Evolutionary conservation across 2,888 invertebrate genomes (phyloP).

Genomic region (Camptogramma bilineatum): DNA sequence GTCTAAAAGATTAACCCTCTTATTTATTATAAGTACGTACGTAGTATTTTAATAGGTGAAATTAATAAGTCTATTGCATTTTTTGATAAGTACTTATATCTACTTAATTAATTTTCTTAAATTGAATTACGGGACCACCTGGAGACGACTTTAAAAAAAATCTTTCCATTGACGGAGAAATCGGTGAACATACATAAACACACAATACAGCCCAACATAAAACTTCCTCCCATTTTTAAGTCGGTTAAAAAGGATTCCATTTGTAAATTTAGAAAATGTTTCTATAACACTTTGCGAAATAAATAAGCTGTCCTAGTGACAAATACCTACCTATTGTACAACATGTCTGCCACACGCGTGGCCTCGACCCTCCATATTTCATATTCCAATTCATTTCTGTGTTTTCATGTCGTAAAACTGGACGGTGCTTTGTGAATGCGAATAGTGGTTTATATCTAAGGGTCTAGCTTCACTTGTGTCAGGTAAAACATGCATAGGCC

Average conservation of each 20-base stretch:
- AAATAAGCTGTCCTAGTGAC: conserved; percentile 25
- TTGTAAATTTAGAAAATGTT: conserved; percentile 10
- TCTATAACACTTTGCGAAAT: conserved; percentile 20
- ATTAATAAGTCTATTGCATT: too few species aligned
- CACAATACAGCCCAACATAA: too few species aligned
- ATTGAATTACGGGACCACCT: too few species aligned
- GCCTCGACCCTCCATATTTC: conserved; percentile 41
- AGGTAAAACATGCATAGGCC: too few species aligned
- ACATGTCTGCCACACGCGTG: conserved; percentile 35
- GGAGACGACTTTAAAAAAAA: too few species aligned
- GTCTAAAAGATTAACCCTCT: not conserved
- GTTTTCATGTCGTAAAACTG: conserved; percentile 28
- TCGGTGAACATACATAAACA: too few species aligned
- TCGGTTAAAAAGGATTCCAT: not conserved
- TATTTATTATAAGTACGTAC: not conserved
- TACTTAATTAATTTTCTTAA: too few species aligned
- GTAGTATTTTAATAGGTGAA: not conserved
- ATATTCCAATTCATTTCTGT: conserved; percentile 41
- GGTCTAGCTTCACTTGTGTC: not conserved
- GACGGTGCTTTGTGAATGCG: conserved; percentile 25
- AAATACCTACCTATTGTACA: conserved; percentile 30
- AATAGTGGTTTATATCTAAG: conserved; percentile 19
- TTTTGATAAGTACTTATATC: too few species aligned
- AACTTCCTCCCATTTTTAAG: too few species aligned
- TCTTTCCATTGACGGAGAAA: too few species aligned